Evolutionary conservation across 2,797 vertebrate species (phyloP).

Genomic region (Hapalemur alaotrensis): DNA sequence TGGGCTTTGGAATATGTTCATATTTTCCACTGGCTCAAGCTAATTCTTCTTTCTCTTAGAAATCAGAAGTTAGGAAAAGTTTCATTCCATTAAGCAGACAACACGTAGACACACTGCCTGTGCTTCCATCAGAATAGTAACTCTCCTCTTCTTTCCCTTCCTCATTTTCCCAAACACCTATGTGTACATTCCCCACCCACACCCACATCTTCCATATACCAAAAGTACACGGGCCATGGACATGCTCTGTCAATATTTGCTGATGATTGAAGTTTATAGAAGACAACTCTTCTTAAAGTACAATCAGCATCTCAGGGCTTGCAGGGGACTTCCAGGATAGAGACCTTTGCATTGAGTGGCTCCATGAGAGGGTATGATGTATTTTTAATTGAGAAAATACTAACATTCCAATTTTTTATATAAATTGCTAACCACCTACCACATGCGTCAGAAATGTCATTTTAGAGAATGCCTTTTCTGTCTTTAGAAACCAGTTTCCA

Average conservation of each 20-base stretch:
- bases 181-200: background rate
- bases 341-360: background rate
- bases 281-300: background rate
- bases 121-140: background rate
- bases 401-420: constrained; percentile 8
- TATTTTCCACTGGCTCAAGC: background rate
- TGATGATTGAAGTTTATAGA: background rate
- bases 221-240: background rate
- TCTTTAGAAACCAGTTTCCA: constrained; percentile 47
- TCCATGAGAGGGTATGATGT: background rate
- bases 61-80: background rate
- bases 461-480: constrained; percentile 8
- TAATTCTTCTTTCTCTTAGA: background rate
- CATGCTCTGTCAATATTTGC: background rate
- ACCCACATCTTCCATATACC: background rate
- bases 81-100: background rate
- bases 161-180: background rate
- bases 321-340: constrained; percentile 24
- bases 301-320: background rate
- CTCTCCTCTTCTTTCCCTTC: background rate
- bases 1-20: background rate
- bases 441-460: background rate
- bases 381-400: constrained; percentile 42
- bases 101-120: background rate
- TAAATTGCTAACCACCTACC: background rate